Base-by-base conservation (phyloP, 2,113 vertebrate species). In the Gnathonemus longibarbis region DNA sequence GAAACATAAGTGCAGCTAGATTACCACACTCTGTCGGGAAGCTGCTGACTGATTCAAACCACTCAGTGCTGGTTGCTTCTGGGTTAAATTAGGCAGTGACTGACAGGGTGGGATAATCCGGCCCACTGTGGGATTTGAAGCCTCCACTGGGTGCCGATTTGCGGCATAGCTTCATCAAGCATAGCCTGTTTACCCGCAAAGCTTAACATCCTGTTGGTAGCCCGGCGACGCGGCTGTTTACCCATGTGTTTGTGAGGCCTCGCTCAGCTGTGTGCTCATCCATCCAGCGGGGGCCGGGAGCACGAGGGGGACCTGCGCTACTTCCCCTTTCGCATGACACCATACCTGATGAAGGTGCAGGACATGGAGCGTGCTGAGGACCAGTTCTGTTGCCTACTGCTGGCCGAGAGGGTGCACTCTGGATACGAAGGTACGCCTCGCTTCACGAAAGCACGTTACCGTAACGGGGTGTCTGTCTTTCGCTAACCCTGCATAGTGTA, bases 341-440 rank as follows among this genome's bases (percentile, higher is more conserved):
- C 98, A 3, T 99, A 98, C 93, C 96, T 97, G 92, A 97, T 97
- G 96, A 97, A 97, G 94, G 97, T 98, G 87, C 96, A 96, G 84
- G 96, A 96, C 90, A 94, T 88, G 0, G 96, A 92, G 31, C 95
- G 96, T 11, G 91, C 95, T 0, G 96, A 96, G 80, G 96, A 97
- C 90, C 97, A 98, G 94, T 97, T 97, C 90, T 98, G 97, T 95
- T 99, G 98, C 92, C 95, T 99, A 90, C 94, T 99, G 91, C 96
- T 99, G 94, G 98, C 98, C 3, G 98, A 99, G 94, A 96, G 97
- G 90, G 97, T 99, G 88, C 98, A 98, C 95, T 99, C 98, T 0
- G 98, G 98, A 88, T 99, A 99, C 58, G 98, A 99, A 95, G 98
- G 98, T 99, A 94, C 94, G 91, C 27, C 27, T 52, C 13, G 6